Base-by-base conservation (phyloP, 2,113 vertebrate species). In the Chloroceryle aenea region DNA sequence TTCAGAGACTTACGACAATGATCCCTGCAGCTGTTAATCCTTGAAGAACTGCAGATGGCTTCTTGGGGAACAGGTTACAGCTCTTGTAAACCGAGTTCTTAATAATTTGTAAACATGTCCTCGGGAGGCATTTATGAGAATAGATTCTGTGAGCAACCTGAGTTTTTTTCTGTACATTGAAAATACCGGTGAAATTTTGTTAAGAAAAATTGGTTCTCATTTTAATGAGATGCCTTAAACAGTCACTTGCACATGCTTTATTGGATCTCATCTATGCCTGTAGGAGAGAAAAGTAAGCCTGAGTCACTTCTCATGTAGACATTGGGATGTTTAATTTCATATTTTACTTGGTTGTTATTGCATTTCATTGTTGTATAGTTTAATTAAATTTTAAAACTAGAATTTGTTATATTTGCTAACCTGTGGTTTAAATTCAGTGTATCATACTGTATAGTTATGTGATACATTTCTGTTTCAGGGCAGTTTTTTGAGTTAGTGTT, bases 351-450 rank as follows among this genome's bases (percentile, higher is more conserved):
- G 12, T 7, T 2, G 2, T 55, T 63, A 74, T 53, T 85, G 23
- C 34, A 64, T 58, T 72, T 85, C 8, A 18, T 19, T 80, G 18
- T 26, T 58, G 3, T 58, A 4, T 68, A 73, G 36, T 50, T 88
- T 68, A 78, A 36, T 55, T 88, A 61, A 75, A 61, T 85, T 79
- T 88, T 81, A 53, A 71, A 67, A n/a, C 36, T 58, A 52, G 58
- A 83, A 58, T 87, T 91, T n/a, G 7, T 2, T 68, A 80, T 15
- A 7, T 76, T 47, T 77, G 4, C 3, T 87, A 80, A 82, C 8
- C 47, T 74, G 30, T 76, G 20, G 14, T 86, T 86, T 87, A 56
- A 87, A 81, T 90, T 96, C 29, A 7, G 2, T 77, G 14, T 8
- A 20, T 25, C 16, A 9, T 64, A 63, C 12, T 0, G 0, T n/a